Percentiles rank a stretch among this genome's conserved stretches.
These are phyloP conservation scores for Paradoxurus hermaphroditus DNA, from an alignment of 2,113 vertebrate genomes.

Conservation along the genomic window DNA sequence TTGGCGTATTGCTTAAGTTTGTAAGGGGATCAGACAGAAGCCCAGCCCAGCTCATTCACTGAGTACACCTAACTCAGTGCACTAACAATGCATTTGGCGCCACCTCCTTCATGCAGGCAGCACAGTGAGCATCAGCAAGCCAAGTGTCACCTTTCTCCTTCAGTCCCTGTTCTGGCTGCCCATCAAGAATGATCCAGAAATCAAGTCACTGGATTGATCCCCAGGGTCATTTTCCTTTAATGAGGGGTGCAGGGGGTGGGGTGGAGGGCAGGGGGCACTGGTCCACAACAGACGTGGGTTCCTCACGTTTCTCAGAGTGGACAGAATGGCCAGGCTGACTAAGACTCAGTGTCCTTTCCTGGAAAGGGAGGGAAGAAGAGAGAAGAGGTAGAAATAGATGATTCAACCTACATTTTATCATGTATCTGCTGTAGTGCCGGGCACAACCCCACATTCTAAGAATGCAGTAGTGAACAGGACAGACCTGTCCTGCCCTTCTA, in stretches of 20 bases:
- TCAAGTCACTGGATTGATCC: no score
- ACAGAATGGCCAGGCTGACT: background rate
- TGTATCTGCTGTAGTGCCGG: no score
- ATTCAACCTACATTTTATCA: background rate
- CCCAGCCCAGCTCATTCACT: background rate
- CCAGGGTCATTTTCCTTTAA: background rate
- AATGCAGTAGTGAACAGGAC: background rate
- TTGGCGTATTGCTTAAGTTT: background rate
- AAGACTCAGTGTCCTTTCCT: background rate
- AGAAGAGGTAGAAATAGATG: background rate
- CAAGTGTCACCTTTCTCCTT: background rate
- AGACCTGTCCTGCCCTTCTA: background rate
- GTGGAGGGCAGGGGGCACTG: rapidly evolving
- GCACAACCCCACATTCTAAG: background rate
- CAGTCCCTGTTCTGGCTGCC: background rate
- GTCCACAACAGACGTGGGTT: background rate
- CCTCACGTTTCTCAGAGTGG: background rate
- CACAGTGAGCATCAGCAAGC: background rate
- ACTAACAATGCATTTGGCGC: rapidly evolving
- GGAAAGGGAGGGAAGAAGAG: background rate
- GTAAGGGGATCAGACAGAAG: background rate
- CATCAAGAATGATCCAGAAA: background rate
- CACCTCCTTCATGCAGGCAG: background rate
- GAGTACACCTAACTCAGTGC: no score
- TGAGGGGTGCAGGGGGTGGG: no score